phyloP scores from a whole-genome alignment of 2,888 invertebrate genomes.

The Rotaria magnacalcarata region DNA sequence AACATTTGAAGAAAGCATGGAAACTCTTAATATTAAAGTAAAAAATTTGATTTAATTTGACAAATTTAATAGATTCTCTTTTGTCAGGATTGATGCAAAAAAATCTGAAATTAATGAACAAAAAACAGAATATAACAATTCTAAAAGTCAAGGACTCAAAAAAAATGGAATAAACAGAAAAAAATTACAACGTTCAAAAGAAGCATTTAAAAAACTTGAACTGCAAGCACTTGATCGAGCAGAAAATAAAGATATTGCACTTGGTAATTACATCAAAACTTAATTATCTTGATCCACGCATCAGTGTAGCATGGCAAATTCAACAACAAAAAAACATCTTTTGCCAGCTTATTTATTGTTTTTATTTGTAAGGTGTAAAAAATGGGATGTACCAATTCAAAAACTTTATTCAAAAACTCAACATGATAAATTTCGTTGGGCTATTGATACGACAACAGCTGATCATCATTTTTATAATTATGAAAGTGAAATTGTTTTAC shows the following conservation, averaged over 20 bases:
- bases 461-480: constrained; percentile 63
- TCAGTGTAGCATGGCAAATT: constrained; percentile 84
- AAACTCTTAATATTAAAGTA: constrained; percentile 61
- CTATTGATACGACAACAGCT: constrained; percentile 95
- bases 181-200: constrained; percentile 74
- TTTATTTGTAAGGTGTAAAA: constrained; percentile 69
- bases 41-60: too few relatives aligned
- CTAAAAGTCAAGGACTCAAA: constrained; percentile 49
- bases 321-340: not conserved
- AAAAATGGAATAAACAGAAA: constrained; percentile 69
- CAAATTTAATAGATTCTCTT: too few relatives aligned
- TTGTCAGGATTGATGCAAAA: constrained; percentile 62
- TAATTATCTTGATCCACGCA: constrained; percentile 97
- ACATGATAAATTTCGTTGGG: constrained; percentile 98
- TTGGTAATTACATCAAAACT: constrained; percentile 97
- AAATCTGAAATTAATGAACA: constrained; percentile 75
- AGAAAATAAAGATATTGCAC: constrained; percentile 96
- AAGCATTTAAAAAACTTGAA: constrained; percentile 85
- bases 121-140: constrained; percentile 71
- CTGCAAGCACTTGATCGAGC: constrained; percentile 93
- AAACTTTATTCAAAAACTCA: constrained; percentile 99
- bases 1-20: constrained; percentile 95
- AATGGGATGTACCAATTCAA: constrained; percentile 87
- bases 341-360: not conserved
- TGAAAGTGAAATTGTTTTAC: constrained; percentile 46